Evolutionary conservation across 2,797 vertebrate species (phyloP).

Genomic region (Sandelia bainsii): DNA sequence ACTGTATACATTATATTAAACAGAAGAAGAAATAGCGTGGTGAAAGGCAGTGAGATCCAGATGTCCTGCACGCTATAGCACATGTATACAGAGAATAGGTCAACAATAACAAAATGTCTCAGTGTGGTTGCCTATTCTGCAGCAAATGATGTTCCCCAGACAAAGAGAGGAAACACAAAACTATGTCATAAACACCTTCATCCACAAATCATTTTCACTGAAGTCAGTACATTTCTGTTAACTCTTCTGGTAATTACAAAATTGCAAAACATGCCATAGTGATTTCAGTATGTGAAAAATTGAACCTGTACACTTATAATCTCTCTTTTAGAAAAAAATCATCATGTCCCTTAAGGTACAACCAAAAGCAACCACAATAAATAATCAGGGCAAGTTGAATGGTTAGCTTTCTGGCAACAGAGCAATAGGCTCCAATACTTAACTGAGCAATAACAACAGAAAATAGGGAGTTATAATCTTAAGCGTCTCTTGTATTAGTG

Average conservation of each 20-base stretch:
- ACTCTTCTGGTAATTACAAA: constrained; percentile 4
- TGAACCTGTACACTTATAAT: constrained; percentile 3
- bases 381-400: constrained; percentile 27
- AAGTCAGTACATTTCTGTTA: constrained; percentile 3
- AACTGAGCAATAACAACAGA: constrained; percentile 70
- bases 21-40: neutral
- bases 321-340: constrained; percentile 19
- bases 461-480: constrained; percentile 68
- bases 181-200: neutral
- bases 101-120: constrained; percentile 41
- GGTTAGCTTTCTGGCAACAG: constrained; percentile 30
- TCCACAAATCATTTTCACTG: neutral
- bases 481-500: constrained; percentile 67
- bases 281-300: constrained; percentile 5
- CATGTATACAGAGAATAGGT: constrained; percentile 38
- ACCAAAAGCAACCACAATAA: constrained; percentile 39
- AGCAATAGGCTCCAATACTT: constrained; percentile 52
- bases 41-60: constrained; percentile 15
- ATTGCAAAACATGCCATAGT: neutral
- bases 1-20: constrained; percentile 28
- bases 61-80: constrained; percentile 30
- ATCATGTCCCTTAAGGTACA: constrained; percentile 28
- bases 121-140: constrained; percentile 21
- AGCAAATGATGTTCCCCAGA: constrained; percentile 32
- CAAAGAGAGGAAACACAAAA: constrained; percentile 14